phyloP scores from a whole-genome alignment of 2,888 invertebrate genomes.

The Morinoia aosen region DNA sequence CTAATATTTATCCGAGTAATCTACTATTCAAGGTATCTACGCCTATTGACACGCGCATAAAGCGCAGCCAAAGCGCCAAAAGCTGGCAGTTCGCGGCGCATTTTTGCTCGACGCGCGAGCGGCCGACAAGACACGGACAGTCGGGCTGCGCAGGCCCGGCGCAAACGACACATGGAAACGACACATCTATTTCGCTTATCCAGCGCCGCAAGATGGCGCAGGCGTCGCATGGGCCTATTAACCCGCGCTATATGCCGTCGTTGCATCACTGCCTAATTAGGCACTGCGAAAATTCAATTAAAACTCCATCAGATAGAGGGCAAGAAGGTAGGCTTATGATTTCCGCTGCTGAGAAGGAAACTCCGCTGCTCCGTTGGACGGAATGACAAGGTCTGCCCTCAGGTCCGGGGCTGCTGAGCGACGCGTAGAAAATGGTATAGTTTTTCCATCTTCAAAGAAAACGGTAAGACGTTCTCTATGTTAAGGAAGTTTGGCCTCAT shows the following conservation, averaged over 20 bases:
- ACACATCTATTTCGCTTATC: slow-evolving; percentile 39
- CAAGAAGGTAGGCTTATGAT: slow-evolving; percentile 34
- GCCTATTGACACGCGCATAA: neutral
- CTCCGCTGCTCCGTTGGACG: neutral
- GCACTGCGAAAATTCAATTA: slow-evolving; percentile 46
- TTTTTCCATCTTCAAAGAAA: neutral
- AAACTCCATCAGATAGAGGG: slow-evolving; percentile 46
- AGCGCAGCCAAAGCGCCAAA: neutral
- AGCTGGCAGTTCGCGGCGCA: neutral
- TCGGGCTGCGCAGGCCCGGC: neutral
- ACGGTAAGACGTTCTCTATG: neutral
- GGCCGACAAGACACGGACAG: neutral
- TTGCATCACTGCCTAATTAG: slow-evolving; percentile 46
- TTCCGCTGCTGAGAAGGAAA: slow-evolving; percentile 33
- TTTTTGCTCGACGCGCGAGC: neutral
- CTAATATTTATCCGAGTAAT: too few relatives aligned
- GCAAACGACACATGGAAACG: slow-evolving; percentile 22
- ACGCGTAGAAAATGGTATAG: neutral
- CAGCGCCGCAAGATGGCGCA: slow-evolving; percentile 14
- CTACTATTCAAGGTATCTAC: too few relatives aligned
- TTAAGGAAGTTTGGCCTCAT: too few relatives aligned
- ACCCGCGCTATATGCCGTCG: neutral
- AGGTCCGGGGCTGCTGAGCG: neutral
- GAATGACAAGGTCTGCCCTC: slow-evolving; percentile 34
- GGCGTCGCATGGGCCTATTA: slow-evolving; percentile 25